These are phyloP conservation scores for Megastigmus dorsalis DNA, from an alignment of 2,888 invertebrate species.

Conservation along the genomic window DNA sequence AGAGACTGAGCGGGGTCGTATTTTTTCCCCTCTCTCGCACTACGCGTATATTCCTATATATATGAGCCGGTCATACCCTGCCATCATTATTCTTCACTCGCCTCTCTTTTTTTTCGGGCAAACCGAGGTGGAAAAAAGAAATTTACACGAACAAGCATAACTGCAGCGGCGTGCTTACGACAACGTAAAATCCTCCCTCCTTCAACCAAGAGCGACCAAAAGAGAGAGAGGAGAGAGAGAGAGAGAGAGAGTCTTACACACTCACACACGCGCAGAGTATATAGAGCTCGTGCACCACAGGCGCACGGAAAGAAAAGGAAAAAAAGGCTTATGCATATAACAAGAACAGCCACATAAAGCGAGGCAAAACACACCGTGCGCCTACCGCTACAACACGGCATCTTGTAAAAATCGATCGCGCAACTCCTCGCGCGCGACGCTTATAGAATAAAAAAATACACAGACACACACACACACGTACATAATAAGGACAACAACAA, in stretches of 20 bases:
- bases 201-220: background rate
- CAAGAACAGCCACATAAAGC: constrained; percentile 24
- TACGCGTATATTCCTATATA: too few relatives aligned
- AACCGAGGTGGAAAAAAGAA: background rate
- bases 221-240: background rate
- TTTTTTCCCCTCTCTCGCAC: too few relatives aligned
- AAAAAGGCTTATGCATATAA: background rate
- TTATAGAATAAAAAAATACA: constrained; percentile 21
- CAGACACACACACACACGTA: too few relatives aligned
- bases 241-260: background rate
- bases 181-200: background rate
- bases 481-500: background rate
- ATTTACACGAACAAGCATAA: background rate
- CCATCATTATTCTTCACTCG: background rate
- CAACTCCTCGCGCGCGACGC: background rate
- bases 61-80: background rate
- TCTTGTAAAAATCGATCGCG: constrained; percentile 49
- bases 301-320: background rate
- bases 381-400: background rate
- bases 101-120: too few relatives aligned
- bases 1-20: background rate
- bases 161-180: background rate
- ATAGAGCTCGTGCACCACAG: background rate
- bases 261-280: background rate
- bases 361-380: constrained; percentile 16